A percentile compares a stretch with the other conserved stretches of the same genome.
Conservation (phyloP, 2,113 vertebrate species). For the Martes martes region DNA sequence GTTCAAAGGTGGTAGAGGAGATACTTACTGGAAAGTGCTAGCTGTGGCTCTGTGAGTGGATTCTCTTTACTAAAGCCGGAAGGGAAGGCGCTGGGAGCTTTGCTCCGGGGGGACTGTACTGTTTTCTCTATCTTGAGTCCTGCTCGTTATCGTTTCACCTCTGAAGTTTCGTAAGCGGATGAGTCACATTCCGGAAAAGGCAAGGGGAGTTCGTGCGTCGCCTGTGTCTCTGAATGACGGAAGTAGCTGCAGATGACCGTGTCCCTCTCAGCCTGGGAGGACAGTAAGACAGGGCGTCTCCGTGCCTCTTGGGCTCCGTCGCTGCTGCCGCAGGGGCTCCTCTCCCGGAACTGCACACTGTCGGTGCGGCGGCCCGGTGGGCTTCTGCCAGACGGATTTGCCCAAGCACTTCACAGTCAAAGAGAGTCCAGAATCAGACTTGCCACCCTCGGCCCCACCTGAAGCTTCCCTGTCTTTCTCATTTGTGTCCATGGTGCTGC, state of each 20-base stretch:
- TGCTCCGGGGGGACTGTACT: neutral
- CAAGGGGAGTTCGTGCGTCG: neutral
- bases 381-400: neutral
- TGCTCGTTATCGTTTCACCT: neutral
- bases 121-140: neutral
- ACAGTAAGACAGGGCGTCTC: neutral
- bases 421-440: neutral
- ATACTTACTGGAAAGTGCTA: neutral
- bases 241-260: neutral
- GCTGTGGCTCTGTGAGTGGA: neutral
- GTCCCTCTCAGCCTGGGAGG: rapidly evolving
- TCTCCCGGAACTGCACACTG: neutral
- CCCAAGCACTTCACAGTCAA: neutral
- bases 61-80: neutral
- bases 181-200: neutral
- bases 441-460: rapidly evolving
- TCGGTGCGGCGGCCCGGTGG: neutral
- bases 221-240: neutral
- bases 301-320: neutral
- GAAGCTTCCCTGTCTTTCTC: neutral
- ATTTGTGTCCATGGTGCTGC: neutral
- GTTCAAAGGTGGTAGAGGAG: neutral
- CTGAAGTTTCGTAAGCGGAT: neutral
- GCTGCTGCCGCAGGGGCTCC: rapidly evolving
- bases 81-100: neutral